phyloP scores from a whole-genome alignment of 2,797 vertebrate genomes.

The Orientallactaga sibirica region DNA sequence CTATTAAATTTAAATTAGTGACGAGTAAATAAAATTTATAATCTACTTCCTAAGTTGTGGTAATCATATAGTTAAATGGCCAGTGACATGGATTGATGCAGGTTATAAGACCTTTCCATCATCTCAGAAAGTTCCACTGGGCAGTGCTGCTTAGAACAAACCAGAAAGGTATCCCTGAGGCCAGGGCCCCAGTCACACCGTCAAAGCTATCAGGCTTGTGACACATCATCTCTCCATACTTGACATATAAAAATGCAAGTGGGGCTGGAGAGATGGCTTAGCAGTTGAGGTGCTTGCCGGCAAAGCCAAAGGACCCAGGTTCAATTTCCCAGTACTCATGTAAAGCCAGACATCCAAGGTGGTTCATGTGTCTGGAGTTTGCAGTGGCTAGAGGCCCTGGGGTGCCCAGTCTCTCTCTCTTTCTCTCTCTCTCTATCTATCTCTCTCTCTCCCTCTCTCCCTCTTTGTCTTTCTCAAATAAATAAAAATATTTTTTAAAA shows the following conservation, averaged over 20 bases:
- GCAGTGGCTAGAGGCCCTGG: too few species aligned
- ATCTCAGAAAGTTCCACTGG: conserved; percentile 18
- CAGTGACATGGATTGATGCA: neutral
- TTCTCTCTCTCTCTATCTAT: too few species aligned
- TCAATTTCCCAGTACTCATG: too few species aligned
- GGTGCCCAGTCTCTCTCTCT: too few species aligned
- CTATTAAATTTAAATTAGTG: conserved; percentile 35
- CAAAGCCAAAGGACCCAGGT: too few species aligned
- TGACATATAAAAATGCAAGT: neutral
- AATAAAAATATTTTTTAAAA: too few species aligned
- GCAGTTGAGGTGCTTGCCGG: too few species aligned
- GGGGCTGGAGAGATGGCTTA: neutral
- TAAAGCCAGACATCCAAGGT: too few species aligned
- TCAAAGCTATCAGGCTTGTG: neutral
- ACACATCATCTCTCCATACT: neutral
- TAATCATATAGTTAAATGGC: neutral
- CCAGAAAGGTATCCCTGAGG: neutral
- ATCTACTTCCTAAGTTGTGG: neutral
- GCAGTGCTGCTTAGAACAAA: conserved; percentile 24
- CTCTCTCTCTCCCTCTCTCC: too few species aligned
- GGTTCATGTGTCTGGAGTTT: too few species aligned
- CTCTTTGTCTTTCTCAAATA: too few species aligned
- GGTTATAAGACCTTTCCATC: neutral
- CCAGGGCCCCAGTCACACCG: neutral
- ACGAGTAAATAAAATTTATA: conserved; percentile 38